Percentiles rank a stretch among this genome's conserved stretches.
Conservation (phyloP, 2,113 vertebrate species). For the Atrichornis clamosus region DNA sequence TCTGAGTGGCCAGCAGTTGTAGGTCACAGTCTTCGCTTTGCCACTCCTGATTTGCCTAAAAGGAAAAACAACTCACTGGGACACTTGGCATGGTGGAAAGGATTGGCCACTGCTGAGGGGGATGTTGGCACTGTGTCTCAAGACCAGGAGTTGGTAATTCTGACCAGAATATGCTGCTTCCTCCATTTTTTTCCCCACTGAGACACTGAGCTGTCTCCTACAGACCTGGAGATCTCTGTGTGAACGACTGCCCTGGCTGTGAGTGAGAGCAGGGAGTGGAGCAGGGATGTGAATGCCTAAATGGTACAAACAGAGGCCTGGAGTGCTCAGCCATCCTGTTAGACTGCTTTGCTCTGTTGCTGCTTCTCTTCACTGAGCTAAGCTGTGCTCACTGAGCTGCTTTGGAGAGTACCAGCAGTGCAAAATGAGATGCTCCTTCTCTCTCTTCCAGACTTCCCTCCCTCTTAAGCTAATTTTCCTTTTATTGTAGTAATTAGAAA, state of each 20-base stretch:
- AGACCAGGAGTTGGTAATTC: not conserved
- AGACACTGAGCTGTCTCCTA: not conserved
- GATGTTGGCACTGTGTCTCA: not conserved
- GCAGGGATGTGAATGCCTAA: not conserved
- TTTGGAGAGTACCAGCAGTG: not conserved
- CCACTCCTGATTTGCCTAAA: not conserved
- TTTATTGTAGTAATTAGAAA: constrained; percentile 49
- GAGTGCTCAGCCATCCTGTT: not conserved
- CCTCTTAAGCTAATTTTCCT: constrained; percentile 23
- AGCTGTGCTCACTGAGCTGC: not conserved
- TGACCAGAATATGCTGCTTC: not conserved
- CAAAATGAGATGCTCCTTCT: not conserved
- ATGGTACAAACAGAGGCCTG: not conserved
- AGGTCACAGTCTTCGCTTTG: not conserved
- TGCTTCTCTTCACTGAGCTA: not conserved
- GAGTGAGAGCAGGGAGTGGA: not conserved
- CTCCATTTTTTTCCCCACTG: not conserved
- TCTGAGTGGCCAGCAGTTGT: not conserved
- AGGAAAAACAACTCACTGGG: not conserved
- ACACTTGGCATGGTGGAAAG: not conserved
- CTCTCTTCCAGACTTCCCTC: not conserved
- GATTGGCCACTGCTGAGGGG: not conserved
- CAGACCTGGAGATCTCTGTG: not conserved
- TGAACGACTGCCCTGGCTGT: not conserved
- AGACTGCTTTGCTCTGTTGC: not conserved